Evolutionary conservation across 2,113 vertebrate species (phyloP), one percentile per base, ranked within the genome.

Genomic region (Strigops habroptila): DNA sequence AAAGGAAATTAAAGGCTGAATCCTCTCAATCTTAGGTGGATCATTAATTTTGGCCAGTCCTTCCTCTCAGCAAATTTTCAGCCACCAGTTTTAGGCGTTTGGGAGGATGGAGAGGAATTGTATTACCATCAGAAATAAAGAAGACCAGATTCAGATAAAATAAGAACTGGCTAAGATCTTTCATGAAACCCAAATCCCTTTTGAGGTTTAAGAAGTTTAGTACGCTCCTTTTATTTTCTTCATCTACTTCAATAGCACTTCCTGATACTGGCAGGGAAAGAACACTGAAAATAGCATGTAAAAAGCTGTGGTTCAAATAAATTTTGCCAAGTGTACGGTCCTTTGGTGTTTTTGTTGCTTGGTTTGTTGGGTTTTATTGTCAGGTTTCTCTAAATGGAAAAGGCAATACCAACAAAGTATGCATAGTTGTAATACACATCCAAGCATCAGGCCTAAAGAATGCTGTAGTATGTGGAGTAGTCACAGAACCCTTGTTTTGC

Each of bases 371-470:
- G 0, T 3, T 28, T 65, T 57, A 85, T 82, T 68, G 73, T 91
- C 75, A 83, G 14, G 28, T 68, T 96, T 94, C 82, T 94, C 52
- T 75, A 96, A 93, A 79, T 73, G 92, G 65, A 84, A 73, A 76
- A 86, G 44, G 48, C 60, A 83, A 52, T 84, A 75, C 14, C 52
- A 82, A 64, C 35, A 93, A 44, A 84, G 48, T 21, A 12, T 21
- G 3, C 43, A 63, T 43, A 59, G 60, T 73, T 90, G 70, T 49
- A 80, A 59, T 6, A 78, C 63, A 75, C 52, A 81, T n/a, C 31
- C 48, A 31, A 92, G 43, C 48, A 90, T 80, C 55, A 73, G 39
- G 31, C 74, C 57, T 71, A 55, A 92, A 37, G 43, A 95, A 90
- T 79, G 48, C 23, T 84, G 76, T 60, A 60, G 69, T 64, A 21